These are phyloP conservation scores for Pelecanus crispus DNA, from an alignment of 2,113 vertebrate genomes.

Conservation along the genomic window DNA sequence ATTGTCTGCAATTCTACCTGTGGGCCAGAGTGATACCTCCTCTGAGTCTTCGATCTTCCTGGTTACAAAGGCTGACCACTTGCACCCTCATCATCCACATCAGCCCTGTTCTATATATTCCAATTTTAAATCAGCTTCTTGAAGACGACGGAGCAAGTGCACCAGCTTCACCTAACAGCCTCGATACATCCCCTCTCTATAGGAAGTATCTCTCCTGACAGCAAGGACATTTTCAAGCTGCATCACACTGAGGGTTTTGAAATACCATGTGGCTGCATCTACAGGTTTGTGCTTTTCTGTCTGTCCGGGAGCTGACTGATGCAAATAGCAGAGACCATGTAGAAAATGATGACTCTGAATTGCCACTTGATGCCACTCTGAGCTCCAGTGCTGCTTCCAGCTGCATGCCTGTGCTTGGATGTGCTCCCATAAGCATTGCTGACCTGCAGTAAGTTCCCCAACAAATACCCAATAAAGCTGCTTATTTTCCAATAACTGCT, in stretches of 20 bases:
- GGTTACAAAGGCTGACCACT: background rate
- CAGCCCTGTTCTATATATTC: background rate
- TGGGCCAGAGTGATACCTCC: background rate
- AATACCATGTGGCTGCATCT: background rate
- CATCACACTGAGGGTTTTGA: background rate
- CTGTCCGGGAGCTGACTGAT: background rate
- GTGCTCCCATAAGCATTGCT: background rate
- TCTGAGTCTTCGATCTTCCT: background rate
- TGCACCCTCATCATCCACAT: background rate
- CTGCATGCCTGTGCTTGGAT: background rate
- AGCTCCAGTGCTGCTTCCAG: background rate
- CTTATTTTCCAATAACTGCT: background rate
- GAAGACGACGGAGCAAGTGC: background rate
- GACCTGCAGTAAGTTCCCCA: background rate
- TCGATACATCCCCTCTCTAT: no score
- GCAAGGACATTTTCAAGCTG: background rate
- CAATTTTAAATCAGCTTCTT: background rate
- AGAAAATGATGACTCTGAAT: background rate
- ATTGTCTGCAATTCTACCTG: background rate
- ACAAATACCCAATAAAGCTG: background rate
- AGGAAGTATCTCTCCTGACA: background rate
- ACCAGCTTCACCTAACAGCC: background rate
- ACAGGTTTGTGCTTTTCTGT: background rate
- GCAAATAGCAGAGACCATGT: fast-evolving
- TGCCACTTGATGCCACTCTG: background rate